Base-by-base conservation (phyloP, 2,113 vertebrate genomes). In the Oxygymnocypris stewartii region DNA sequence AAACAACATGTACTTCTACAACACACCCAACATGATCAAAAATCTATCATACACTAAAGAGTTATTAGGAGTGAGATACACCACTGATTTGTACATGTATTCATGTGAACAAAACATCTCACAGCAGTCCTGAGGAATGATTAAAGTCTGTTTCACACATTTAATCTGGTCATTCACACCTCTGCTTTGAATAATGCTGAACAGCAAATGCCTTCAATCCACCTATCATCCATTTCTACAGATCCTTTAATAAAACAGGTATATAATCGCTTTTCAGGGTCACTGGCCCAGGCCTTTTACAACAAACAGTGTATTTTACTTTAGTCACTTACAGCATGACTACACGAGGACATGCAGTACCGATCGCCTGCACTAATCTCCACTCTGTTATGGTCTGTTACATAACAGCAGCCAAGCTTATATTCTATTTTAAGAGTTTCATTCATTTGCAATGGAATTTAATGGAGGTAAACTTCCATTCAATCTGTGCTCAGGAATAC, bases 351-450 rank as follows among this genome's bases (percentile, higher is more conserved):
- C 69, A 20, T 59, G 49, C 65, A 20, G 82, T 74, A 5, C 49
- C 14, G 37, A 80, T 61, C 31, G 18, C 8, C 51, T 42, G 51
- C 31, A 63, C 54, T 80, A 80, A 80, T 80, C 78, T 84, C 8
- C 4, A n/a, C 69, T 16, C 69, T 2, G 23, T 54, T 83, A 37
- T 18, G 65, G 69, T 18, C 13, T 8, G 69, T 84, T 74, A 74
- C 63, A 73, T 74, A 74, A 83, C 44, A 9, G 31, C 69, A 84
- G n/a, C 47, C 82, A 57, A 49, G 82, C 82, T 74, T 74, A 75
- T 40, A 28, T 25, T 57, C 82, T 84, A 59, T 74, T 84, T 59
- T 40, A 28, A 2, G 44, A 71, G 11, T 57, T 84, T 84, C 35
- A 54, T 74, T 84, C 49, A 84, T 57, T 73, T 84, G 31, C 31